These are phyloP conservation scores for Tillus elongatus DNA, from an alignment of 2,888 invertebrate species.

Conservation along the genomic window DNA sequence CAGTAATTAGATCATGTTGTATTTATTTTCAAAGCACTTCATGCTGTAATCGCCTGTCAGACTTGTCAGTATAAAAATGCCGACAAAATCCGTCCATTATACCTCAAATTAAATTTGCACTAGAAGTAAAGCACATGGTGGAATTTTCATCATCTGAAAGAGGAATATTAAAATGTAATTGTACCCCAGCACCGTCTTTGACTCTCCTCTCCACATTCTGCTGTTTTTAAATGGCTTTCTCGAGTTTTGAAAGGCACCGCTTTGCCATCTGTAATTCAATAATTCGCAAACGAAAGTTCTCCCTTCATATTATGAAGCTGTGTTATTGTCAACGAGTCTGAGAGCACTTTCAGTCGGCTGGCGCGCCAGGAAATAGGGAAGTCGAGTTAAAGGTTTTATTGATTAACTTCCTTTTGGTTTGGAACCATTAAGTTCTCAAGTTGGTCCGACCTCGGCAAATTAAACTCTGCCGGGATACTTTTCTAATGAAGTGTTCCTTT, in stretches of 20 bases:
- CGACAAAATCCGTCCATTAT: conserved; percentile 15
- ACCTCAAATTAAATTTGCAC: conserved; percentile 20
- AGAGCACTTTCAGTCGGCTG: conserved; percentile 18
- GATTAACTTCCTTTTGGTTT: conserved; percentile 35
- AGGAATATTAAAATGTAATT: conserved; percentile 24
- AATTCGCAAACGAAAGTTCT: conserved; percentile 28
- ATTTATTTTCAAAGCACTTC: too few species aligned
- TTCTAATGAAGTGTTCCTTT: conserved; percentile 31
- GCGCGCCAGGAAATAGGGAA: conserved; percentile 30
- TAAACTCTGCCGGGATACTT: conserved; percentile 32
- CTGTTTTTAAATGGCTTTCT: conserved; percentile 22
- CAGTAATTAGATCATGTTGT: too few species aligned
- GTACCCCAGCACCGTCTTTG: conserved; percentile 22
- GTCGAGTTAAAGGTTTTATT: conserved; percentile 37
- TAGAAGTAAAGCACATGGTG: conserved; percentile 19
- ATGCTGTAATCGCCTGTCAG: too few species aligned
- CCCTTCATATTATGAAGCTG: conserved; percentile 28
- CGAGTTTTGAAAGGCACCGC: conserved; percentile 25
- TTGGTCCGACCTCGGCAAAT: conserved; percentile 31
- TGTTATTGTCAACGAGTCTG: conserved; percentile 25
- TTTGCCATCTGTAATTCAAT: conserved; percentile 33
- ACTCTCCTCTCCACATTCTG: conserved; percentile 21
- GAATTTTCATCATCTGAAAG: conserved; percentile 23
- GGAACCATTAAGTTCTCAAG: conserved; percentile 33
- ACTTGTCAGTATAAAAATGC: too few species aligned